These are phyloP conservation scores for Drosophila mojavensis DNA, from an alignment of 1,140 invertebrate genomes.

Conservation along the genomic window DNA sequence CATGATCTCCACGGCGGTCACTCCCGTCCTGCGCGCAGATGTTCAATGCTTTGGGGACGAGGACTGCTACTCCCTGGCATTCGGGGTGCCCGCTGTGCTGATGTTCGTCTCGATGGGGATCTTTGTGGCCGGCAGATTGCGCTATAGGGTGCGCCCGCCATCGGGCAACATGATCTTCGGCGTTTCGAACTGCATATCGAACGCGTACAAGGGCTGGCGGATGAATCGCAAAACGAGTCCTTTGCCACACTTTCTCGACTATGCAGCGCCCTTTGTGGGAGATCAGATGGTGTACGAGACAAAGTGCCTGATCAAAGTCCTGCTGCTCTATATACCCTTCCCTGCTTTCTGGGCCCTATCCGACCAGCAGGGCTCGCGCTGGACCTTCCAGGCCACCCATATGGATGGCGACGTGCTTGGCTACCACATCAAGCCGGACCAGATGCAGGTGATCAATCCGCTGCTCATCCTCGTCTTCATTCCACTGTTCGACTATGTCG, in stretches of 20 bases:
- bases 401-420: conserved; percentile 93
- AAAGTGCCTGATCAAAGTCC: conserved; percentile 88
- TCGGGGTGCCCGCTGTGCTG: conserved; percentile 94
- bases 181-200: conserved; percentile 90
- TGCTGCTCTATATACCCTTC: conserved; percentile 89
- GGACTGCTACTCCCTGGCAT: conserved; percentile 95
- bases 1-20: conserved; percentile 94
- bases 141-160: conserved; percentile 92
- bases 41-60: conserved; percentile 92
- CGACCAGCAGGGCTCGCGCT: conserved; percentile 94
- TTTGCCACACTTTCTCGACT: conserved; percentile 91
- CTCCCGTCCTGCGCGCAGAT: conserved; percentile 93
- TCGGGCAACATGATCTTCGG: conserved; percentile 92
- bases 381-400: conserved; percentile 96
- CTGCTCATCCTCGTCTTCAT: conserved; percentile 94
- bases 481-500: conserved; percentile 91
- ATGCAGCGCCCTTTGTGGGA: conserved; percentile 90
- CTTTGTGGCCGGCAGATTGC: conserved; percentile 90
- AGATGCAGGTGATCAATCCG: conserved; percentile 95
- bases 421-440: conserved; percentile 91
- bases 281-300: conserved; percentile 87
- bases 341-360: conserved; percentile 94
- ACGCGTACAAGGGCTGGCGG: conserved; percentile 84
- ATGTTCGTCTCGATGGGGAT: conserved; percentile 94
- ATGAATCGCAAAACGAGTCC: conserved; percentile 85